Evolutionary conservation across 2,113 vertebrate genomes (phyloP).

Genomic region (Protobothrops mucrosquamatus): DNA sequence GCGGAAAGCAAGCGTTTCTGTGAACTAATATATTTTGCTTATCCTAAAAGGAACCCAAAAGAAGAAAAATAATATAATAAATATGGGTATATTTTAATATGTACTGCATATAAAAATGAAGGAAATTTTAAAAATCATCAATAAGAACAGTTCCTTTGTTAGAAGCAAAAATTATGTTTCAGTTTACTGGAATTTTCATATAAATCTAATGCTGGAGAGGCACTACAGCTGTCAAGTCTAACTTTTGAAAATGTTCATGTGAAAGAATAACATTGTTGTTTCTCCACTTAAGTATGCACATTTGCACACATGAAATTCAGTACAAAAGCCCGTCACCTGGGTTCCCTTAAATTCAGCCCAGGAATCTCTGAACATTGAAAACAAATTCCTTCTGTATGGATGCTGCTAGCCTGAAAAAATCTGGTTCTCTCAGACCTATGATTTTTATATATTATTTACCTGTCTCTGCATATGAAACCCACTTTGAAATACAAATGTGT

Average conservation of each 20-base stretch:
- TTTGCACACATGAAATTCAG: background rate
- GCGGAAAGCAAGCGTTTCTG: background rate
- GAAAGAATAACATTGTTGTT: background rate
- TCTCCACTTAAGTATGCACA: background rate
- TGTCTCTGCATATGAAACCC: background rate
- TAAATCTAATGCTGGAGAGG: background rate
- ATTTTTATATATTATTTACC: too few species aligned
- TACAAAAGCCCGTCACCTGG: background rate
- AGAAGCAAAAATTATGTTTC: background rate
- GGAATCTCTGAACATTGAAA: background rate
- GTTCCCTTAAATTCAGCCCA: background rate
- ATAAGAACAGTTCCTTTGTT: background rate
- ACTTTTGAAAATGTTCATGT: background rate
- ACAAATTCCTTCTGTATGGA: background rate
- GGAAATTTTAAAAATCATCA: background rate
- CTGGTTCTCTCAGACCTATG: background rate
- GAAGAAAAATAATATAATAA: background rate
- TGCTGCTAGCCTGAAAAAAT: background rate
- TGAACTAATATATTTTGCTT: background rate
- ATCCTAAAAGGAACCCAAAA: background rate
- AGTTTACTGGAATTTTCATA: background rate
- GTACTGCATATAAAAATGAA: background rate
- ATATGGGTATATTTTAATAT: background rate
- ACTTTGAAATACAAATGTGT: background rate
- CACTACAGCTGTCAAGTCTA: background rate